Conservation (phyloP, 2,113 vertebrate species). For the Martes martes region DNA sequence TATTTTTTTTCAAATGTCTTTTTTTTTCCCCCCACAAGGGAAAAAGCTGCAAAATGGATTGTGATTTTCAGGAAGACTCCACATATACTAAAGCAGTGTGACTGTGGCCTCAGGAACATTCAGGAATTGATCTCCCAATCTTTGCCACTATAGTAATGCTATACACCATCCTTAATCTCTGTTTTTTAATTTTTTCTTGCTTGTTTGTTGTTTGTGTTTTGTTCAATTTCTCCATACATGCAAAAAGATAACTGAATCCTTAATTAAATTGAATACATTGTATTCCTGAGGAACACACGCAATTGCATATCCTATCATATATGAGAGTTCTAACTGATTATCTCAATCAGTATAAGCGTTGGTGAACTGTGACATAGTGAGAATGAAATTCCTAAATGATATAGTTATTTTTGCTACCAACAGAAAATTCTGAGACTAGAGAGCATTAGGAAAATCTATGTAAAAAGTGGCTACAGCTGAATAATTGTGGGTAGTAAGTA, state of each 20-base stretch:
- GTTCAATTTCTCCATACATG: not conserved
- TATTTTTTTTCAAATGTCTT: not conserved
- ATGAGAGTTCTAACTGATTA: not conserved
- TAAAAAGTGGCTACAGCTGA: not conserved
- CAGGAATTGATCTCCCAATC: not conserved
- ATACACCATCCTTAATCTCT: accelerated
- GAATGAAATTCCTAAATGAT: not conserved
- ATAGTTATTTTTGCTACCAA: not conserved
- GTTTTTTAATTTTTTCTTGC: not conserved
- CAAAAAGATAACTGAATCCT: not conserved
- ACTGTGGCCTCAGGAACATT: not conserved
- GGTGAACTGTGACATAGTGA: not conserved
- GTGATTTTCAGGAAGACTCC: not conserved
- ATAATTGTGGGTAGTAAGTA: not conserved
- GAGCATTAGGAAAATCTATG: not conserved
- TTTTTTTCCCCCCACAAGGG: not conserved
- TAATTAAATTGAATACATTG: not conserved
- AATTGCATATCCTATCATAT: not conserved
- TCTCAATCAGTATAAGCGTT: not conserved
- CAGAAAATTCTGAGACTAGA: not conserved
- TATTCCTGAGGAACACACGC: not conserved
- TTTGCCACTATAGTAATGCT: not conserved
- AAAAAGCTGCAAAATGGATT: not conserved
- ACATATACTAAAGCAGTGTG: not conserved
- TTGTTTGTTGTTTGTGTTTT: not conserved